Base-by-base conservation (phyloP, 2,797 vertebrate genomes). In the Pangasius larnaudii region DNA sequence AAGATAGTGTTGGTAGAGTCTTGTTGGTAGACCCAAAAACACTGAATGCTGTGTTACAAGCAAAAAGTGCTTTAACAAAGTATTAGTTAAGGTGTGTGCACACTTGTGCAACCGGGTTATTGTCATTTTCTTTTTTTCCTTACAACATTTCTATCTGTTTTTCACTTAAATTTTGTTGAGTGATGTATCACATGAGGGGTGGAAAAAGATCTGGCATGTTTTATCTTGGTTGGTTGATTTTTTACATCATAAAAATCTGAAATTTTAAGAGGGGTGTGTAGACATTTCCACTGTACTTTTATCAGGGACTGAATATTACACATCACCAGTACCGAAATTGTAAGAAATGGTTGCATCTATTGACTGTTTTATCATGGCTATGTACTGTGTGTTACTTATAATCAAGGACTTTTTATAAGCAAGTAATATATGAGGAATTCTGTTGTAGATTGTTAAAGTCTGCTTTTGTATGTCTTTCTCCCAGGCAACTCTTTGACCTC, bases 401-500 rank as follows among this genome's bases (percentile, higher is more conserved):
- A 72, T 72, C 1, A 0, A 49, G 42, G 19, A 46, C 39, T 22
- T 72, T 75, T n/a, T 49, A 75, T 77, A 67, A 67, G 9, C 7
- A 39, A 71, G 27, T 22, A 5, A 3, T 58, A 24, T 59, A 36
- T 59, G 39, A 79, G 56, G 74, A 56, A 33, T 42, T 56, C 10
- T 33, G 5, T 59, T 22, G 39, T 13, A 42, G 1, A 61, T 42
- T 46, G 1, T 51, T 33, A 9, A 53, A 58, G 46, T 30, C 36
- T 30, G 18, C 14, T 7, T 39, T 51, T 59, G 36, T 78, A 2
- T 85, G 5, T 59, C 3, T 33, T 83, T 69, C 51, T 86, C 30
- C 22, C 87, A 98, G 98, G 96, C 59, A 91, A 94, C 22, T 88
- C 93, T 53, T 94, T 96, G 94, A 94, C 91, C 39, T 96, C 98